Base-by-base conservation (phyloP, 1,140 invertebrate genomes). In the Caerostris darwini region DNA sequence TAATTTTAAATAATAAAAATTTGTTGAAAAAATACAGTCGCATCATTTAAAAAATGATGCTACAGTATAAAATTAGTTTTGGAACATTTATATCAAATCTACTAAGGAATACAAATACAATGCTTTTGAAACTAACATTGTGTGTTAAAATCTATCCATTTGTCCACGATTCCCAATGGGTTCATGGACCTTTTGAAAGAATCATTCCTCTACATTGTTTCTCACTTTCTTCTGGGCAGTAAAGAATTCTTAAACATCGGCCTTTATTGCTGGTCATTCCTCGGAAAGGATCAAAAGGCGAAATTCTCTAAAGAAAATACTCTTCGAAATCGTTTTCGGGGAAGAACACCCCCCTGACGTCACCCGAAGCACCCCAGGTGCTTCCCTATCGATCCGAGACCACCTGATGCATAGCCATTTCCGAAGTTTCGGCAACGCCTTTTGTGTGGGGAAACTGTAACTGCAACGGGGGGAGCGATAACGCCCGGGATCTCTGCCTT, bases 321-420 rank as follows among this genome's bases (percentile, higher is more conserved):
- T 88, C 82, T 7, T 58, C 7, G 82, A 34, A 59, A 59, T 85
- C 86, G 86, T 64, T 50, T 64, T 88, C 58, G 19, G 71, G 87
- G 57, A 77, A 81, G 89, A 81, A 82, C 53, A 58, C 19, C 54
- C 19, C 54, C 58, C 61, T 34, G 57, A 71, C 34, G 50, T 54
- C 54, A 50, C 53, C 61, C 56, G 69, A 82, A 56, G 56, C 69
- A 77, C 89, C 89, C 71, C 89, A 91, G 89, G 89, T 91, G 89
- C 89, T 91, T 91, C 54, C 12, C 50, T 54, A 91, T 91, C 89
- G 89, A 91, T 91, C 89, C 69, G 77, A 59, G 71, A 91, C 89
- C 89, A 91, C 89, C 89, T 91, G 89, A 91, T 91, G 89, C 88
- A 67, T 90, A 90, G 88, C 88, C 64, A 90, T 67, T 82, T 58